phyloP scores from a whole-genome alignment of 2,888 invertebrate genomes.

The Nomada ruficornis region DNA sequence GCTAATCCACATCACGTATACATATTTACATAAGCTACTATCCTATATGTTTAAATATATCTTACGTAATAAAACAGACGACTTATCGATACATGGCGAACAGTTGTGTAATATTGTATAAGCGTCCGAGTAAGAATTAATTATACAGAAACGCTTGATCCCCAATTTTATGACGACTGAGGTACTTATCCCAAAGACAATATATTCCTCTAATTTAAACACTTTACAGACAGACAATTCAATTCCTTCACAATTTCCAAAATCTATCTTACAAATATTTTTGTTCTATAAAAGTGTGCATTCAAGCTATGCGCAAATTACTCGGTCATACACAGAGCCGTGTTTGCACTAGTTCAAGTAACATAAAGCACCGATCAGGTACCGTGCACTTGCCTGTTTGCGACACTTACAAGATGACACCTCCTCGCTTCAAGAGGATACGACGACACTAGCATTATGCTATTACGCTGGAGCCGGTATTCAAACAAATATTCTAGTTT shows the following conservation, averaged over 20 bases:
- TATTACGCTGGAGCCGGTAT: constrained; percentile 39
- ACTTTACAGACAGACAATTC: background rate
- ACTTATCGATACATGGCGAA: background rate
- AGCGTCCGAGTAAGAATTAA: constrained; percentile 25
- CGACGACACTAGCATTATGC: constrained; percentile 45
- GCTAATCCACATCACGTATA: background rate
- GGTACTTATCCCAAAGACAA: background rate
- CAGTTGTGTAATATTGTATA: constrained; percentile 30
- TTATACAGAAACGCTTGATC: constrained; percentile 7
- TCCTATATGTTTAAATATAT: background rate
- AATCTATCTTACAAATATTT: background rate
- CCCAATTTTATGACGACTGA: constrained; percentile 24
- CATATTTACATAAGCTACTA: background rate
- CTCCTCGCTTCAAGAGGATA: constrained; percentile 25
- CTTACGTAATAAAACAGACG: background rate
- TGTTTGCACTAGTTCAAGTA: constrained; percentile 26
- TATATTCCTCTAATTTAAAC: background rate
- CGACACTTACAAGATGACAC: constrained; percentile 40
- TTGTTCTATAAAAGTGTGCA: background rate
- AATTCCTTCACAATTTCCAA: background rate
- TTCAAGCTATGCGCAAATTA: constrained; percentile 17
- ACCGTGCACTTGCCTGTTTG: constrained; percentile 42
- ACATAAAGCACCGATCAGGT: constrained; percentile 30
- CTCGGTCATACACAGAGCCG: constrained; percentile 27
- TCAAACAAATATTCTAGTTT: constrained; percentile 39